These are phyloP conservation scores for Pseudotriccus pelzelni DNA, from an alignment of 2,797 vertebrate genomes.

Conservation along the genomic window DNA sequence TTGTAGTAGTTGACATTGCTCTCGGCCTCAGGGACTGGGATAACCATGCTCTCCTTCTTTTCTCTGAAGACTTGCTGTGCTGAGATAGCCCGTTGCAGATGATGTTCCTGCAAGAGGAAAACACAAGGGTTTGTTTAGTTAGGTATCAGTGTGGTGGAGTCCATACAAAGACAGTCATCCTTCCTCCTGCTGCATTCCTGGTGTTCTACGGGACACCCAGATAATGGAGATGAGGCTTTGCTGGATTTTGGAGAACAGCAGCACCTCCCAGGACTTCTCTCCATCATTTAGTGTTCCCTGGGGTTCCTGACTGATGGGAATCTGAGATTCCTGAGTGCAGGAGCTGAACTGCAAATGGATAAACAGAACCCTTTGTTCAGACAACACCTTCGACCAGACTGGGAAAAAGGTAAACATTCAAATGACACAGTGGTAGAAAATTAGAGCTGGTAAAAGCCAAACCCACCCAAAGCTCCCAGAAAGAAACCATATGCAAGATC, in stretches of 20 bases:
- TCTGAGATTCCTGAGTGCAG: neutral
- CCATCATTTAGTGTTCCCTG: neutral
- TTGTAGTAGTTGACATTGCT: conserved; percentile 92
- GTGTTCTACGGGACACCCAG: neutral
- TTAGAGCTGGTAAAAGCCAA: neutral
- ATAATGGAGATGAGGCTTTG: neutral
- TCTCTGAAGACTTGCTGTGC: conserved; percentile 93
- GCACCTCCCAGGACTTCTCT: neutral
- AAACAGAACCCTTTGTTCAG: neutral
- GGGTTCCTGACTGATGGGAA: neutral
- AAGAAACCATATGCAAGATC: neutral
- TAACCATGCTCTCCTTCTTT: conserved; percentile 95
- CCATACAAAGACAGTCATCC: neutral
- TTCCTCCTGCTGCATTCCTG: neutral
- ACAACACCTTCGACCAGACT: neutral
- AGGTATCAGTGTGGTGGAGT: neutral
- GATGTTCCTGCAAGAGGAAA: conserved; percentile 87
- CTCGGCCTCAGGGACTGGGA: conserved; percentile 91
- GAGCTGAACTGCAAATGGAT: neutral
- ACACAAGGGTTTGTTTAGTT: neutral
- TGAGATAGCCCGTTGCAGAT: conserved; percentile 93
- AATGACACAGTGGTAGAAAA: neutral
- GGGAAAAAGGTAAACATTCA: neutral
- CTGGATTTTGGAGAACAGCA: neutral
- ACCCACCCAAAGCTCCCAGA: neutral